Evolutionary conservation across 2,113 vertebrate genomes (phyloP), one percentile per base, ranked within the genome.

Genomic region (Marmota monax): DNA sequence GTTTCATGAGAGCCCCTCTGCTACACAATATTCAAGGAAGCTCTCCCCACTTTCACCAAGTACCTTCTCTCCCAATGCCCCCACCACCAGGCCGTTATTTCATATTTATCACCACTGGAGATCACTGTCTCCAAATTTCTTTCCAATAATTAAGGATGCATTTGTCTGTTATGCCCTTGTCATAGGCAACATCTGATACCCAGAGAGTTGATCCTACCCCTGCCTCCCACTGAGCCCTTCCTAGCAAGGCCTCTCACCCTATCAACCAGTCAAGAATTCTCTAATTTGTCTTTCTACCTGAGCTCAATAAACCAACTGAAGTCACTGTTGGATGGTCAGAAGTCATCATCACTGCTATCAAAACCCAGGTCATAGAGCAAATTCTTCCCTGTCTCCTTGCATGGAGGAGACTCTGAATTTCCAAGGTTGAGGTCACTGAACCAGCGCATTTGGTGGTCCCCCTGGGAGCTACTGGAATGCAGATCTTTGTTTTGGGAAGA

Each of bases 321-420:
- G 63, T 76, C 83, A 56, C 42, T 79, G 32, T 25, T 53, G 56
- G 61, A 48, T 56, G 27, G 1, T 97, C 92, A 98, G 63, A 96
- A 95, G 67, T 61, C 72, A 23, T 96, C 96, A 17, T 97, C 97
- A 1, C 96, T 97, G 9, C 99, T 99, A 11, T 99, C 99, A 87
- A 99, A 98, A 92, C 98, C 86, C 16, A 98, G 84, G 84, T 98
- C 92, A 39, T 96, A 98, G 22, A 94, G 84, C 45, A 84, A 69
- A 61, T 85, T 97, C 84, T 98, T 96, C 80, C 90, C 90, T 69
- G 48, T 20, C 73, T 97, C 88, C 0, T 0, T 14, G 11, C 11
- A 29, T 27, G 5, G 34, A 51, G 92, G 63, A 2, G 78, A 32
- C n/a, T 61, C 77, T 65, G 89, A 29, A 63, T 32, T 80, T 77